Evolutionary conservation across 2,888 invertebrate species (phyloP).

Genomic region (Lordiphosa fenestrarum): DNA sequence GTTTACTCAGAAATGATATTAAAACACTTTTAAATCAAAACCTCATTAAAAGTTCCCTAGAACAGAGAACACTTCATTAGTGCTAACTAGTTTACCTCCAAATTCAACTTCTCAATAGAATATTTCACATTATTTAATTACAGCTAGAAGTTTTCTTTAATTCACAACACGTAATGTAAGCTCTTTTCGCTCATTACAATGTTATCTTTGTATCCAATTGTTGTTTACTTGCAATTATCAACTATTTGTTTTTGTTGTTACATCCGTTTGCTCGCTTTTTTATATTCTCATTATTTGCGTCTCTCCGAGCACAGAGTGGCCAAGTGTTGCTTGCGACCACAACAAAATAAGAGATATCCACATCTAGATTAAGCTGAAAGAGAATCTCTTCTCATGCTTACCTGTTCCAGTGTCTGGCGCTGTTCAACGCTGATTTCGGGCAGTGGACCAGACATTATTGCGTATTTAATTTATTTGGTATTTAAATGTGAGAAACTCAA

Average conservation of each 20-base stretch:
- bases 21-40: too few species aligned
- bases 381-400: conserved; percentile 32
- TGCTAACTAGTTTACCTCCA: too few species aligned
- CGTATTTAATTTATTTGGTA: conserved; percentile 25
- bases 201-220: too few species aligned
- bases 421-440: conserved; percentile 63
- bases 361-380: neutral
- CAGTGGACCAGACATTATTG: conserved; percentile 63
- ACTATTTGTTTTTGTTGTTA: neutral
- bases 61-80: too few species aligned
- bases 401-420: conserved; percentile 58
- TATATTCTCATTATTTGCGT: neutral
- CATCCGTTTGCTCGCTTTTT: neutral
- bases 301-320: conserved; percentile 1
- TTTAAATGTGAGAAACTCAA: conserved; percentile 15
- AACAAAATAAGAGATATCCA: neutral
- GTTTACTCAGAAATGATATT: too few species aligned
- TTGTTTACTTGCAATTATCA: neutral
- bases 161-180: neutral
- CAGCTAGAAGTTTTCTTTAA: too few species aligned
- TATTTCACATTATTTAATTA: too few species aligned
- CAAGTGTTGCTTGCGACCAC: neutral
- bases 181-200: neutral
- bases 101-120: too few species aligned
- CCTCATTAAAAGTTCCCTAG: too few species aligned